Conservation (phyloP, 2,888 invertebrate genomes). For the Asteroscopus sphinx region DNA sequence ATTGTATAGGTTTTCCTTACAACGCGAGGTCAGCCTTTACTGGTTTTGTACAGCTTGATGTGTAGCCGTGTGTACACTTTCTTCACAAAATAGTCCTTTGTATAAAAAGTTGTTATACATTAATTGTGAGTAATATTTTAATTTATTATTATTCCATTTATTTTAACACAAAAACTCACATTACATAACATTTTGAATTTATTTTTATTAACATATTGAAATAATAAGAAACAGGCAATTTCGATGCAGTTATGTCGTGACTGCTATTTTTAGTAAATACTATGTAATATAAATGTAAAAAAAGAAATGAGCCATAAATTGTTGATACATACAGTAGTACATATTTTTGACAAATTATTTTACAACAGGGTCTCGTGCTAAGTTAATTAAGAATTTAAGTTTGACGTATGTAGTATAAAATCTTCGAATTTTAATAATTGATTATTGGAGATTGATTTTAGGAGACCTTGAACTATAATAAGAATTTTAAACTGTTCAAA, state of each 20-base stretch:
- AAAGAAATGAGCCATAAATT: conserved; percentile 52
- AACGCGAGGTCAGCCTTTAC: too few species aligned
- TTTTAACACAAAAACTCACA: too few species aligned
- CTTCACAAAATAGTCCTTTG: conserved; percentile 1
- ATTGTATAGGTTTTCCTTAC: too few species aligned
- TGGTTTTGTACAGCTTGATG: too few species aligned
- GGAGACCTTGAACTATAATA: conserved; percentile 51
- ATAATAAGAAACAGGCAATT: conserved; percentile 19
- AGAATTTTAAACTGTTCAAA: conserved; percentile 49
- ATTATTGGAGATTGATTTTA: conserved; percentile 33
- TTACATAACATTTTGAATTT: not conserved
- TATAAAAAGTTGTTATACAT: conserved; percentile 18
- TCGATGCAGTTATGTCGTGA: conserved; percentile 48
- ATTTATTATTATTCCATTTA: not conserved
- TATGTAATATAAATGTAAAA: conserved; percentile 18
- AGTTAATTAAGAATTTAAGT: conserved; percentile 40
- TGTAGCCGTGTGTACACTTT: too few species aligned
- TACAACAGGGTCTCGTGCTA: conserved; percentile 48
- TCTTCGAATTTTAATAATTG: conserved; percentile 20
- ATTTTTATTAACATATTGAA: not conserved
- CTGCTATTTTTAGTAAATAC: conserved; percentile 42
- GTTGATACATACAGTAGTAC: conserved; percentile 38
- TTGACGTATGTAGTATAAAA: conserved; percentile 27
- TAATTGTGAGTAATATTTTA: not conserved
- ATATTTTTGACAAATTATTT: conserved; percentile 41